These are phyloP conservation scores for Helobdella robusta DNA, from an alignment of 2,888 invertebrate species.

Conservation along the genomic window DNA sequence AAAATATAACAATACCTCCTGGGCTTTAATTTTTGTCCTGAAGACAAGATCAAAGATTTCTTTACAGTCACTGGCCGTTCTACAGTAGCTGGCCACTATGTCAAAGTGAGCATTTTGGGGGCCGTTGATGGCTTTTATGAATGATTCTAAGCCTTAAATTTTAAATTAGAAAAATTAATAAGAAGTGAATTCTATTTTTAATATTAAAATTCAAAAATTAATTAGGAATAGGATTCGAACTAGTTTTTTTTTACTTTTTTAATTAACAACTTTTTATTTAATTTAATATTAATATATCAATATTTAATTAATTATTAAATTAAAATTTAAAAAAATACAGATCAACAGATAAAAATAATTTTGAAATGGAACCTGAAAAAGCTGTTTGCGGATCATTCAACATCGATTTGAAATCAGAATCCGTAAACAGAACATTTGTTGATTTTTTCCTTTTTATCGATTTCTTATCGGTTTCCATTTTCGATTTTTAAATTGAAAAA, in stretches of 20 bases:
- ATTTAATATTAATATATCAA: too few relatives aligned
- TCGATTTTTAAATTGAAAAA: too few relatives aligned
- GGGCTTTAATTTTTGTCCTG: neutral
- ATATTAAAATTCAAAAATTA: too few relatives aligned
- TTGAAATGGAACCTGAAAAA: neutral
- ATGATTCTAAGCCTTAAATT: neutral
- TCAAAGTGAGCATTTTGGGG: neutral
- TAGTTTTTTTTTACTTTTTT: too few relatives aligned
- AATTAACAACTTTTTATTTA: too few relatives aligned
- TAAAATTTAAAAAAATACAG: neutral
- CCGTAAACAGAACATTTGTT: too few relatives aligned
- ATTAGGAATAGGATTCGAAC: too few relatives aligned
- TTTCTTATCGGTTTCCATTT: too few relatives aligned
- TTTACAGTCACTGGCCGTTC: constrained; percentile 10
- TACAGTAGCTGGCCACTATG: neutral
- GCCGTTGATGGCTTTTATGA: neutral
- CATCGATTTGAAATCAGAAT: neutral
- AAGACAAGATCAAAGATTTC: constrained; percentile 8
- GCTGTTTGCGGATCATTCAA: neutral
- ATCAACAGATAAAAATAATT: neutral
- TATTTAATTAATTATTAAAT: neutral
- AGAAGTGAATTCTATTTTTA: neutral
- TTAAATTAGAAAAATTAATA: neutral
- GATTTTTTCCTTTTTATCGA: too few relatives aligned
- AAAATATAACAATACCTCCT: neutral